Evolutionary conservation across 2,888 invertebrate species (phyloP).

Genomic region (Ophion ventricosus): DNA sequence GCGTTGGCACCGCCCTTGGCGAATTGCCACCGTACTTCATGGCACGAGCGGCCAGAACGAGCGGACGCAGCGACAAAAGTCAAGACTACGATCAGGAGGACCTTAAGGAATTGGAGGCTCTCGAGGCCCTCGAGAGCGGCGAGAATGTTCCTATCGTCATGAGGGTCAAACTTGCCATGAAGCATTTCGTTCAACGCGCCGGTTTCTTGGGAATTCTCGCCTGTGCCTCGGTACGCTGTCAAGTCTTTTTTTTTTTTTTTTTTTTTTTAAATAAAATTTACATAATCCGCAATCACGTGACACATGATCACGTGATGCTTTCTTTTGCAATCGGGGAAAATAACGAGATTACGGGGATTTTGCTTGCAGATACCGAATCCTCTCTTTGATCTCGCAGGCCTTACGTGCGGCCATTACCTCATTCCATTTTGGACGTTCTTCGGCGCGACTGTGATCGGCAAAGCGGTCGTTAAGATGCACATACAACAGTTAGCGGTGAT

Average conservation of each 20-base stretch:
- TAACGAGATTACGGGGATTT: neutral
- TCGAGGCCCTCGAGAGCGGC: constrained; percentile 86
- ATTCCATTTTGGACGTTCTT: constrained; percentile 99
- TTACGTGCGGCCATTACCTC: constrained; percentile 99
- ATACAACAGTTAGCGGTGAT: constrained; percentile 99
- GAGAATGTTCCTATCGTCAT: constrained; percentile 88
- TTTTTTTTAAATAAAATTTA: constrained; percentile 30
- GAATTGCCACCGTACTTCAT: constrained; percentile 99
- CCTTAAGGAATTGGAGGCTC: constrained; percentile 89
- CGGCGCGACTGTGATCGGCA: constrained; percentile 98
- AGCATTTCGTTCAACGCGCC: constrained; percentile 95
- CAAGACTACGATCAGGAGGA: constrained; percentile 88
- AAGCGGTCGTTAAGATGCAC: constrained; percentile 98
- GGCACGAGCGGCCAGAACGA: constrained; percentile 95
- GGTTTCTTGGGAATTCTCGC: constrained; percentile 98
- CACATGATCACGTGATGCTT: too few relatives aligned
- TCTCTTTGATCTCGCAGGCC: constrained; percentile 98
- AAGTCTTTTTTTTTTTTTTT: constrained; percentile 1
- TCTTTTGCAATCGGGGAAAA: neutral
- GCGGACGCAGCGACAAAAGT: constrained; percentile 76
- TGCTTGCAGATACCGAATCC: constrained; percentile 96
- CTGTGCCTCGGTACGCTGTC: constrained; percentile 92
- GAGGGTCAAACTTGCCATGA: constrained; percentile 93
- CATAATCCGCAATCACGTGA: too few relatives aligned
- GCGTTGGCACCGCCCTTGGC: constrained; percentile 98